Evolutionary conservation across 2,113 vertebrate genomes (phyloP), one percentile per base, ranked within the genome.

Genomic region (Eleginops maclovinus): DNA sequence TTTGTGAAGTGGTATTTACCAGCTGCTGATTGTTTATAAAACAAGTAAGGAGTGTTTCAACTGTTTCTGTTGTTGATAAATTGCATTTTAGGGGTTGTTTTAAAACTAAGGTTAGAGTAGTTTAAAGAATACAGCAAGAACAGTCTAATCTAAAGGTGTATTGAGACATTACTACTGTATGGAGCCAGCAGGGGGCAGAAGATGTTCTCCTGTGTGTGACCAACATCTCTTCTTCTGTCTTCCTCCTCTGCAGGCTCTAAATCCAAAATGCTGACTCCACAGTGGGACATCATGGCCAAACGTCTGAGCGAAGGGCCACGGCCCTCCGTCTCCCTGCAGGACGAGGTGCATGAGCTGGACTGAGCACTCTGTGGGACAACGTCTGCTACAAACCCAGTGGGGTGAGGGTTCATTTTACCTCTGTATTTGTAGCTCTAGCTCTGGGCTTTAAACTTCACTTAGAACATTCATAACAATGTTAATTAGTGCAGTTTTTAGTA

Each of bases 261-360:
- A 94, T 94, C 97, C 94, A 97, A 99, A 96, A 92, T 89, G 90
- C 75, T 94, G 84, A 84, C 93, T 94, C 94, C 97, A 91, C 96
- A 99, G 96, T 90, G 98, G 98, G 95, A 99, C 94, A 97, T 97
- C 94, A 83, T 98, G 96, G 93, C 97, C 96, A 98, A 99, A 95
- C 95, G 97, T 89, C 88, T 95, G 94, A 92, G 96, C 90, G 95
- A 97, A 91, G 91, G 95, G 83, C 73, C 93, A 84, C 93, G 97
- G 83, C 87, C 95, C 87, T 88, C 95, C 85, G 93, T 94, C 90
- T 91, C 96, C 91, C 4, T 97, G 95, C 95, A 97, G 95, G 96
- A 97, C 91, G 95, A 97, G 95, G 94, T 96, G 19, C 94, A 95
- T 9, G 94, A 99, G 93, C 94, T 99, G 94, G 98, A 98, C 98